A percentile compares a stretch with the other conserved stretches of the same genome.
Conservation (phyloP, 2,797 vertebrate species). For the Erpetoichthys calabaricus region DNA sequence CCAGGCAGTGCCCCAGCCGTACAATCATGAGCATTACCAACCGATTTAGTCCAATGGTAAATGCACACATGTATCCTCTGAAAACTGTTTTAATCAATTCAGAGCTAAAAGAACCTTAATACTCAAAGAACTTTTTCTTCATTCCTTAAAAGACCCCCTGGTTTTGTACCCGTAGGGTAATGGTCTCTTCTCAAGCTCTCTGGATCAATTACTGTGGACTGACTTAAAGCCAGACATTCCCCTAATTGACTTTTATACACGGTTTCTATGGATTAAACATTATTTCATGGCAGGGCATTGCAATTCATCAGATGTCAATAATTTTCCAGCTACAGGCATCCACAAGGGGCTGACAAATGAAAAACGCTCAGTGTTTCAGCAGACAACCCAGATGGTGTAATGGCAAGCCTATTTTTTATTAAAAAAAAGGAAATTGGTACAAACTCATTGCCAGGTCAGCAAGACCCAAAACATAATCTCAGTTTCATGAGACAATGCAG, state of each 20-base stretch:
- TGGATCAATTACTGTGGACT: background rate
- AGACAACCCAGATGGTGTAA: slow-evolving; percentile 2
- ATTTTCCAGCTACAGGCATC: slow-evolving; percentile 1
- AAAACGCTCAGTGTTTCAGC: slow-evolving; percentile 3
- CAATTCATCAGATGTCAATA: slow-evolving; percentile 15
- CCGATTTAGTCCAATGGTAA: too few relatives aligned
- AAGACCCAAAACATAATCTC: too few relatives aligned
- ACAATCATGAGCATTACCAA: too few relatives aligned
- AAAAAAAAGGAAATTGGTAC: slow-evolving; percentile 1
- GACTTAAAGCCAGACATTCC: slow-evolving; percentile 8
- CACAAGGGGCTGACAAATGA: slow-evolving; percentile 4
- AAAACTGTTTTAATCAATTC: too few relatives aligned
- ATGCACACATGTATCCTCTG: too few relatives aligned
- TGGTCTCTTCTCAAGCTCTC: background rate
- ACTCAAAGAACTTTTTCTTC: background rate
- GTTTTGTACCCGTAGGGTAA: background rate
- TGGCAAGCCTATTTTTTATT: slow-evolving; percentile 4
- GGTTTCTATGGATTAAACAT: slow-evolving; percentile 11
- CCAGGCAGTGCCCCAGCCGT: too few relatives aligned
- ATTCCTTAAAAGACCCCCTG: background rate
- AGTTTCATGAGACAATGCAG: too few relatives aligned
- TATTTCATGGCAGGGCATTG: slow-evolving; percentile 10
- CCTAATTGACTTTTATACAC: slow-evolving; percentile 13
- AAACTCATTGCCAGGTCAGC: background rate
- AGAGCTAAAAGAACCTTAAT: too few relatives aligned